These are phyloP conservation scores for Myiotriccus ornatus DNA, from an alignment of 2,797 vertebrate genomes.

Conservation along the genomic window DNA sequence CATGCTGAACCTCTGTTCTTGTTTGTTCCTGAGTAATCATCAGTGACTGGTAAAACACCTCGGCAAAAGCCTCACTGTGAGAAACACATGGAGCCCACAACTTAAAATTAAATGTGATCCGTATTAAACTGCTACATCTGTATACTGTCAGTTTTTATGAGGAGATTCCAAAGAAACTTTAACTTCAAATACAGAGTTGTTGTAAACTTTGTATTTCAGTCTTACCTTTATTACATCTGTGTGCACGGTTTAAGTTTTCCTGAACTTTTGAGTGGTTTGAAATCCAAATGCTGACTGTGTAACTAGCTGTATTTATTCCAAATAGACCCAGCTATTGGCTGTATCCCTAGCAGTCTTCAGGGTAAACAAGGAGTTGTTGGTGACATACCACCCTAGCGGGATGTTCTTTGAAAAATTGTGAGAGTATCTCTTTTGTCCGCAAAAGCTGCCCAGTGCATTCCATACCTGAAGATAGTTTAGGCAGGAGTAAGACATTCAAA, in stretches of 20 bases:
- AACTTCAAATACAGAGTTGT: background rate
- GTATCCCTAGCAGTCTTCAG: background rate
- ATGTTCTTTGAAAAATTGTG: background rate
- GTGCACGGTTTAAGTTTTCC: background rate
- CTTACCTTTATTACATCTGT: background rate
- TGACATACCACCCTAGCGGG: background rate
- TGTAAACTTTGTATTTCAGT: background rate
- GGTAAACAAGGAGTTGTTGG: background rate
- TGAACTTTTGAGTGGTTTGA: background rate
- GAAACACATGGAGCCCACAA: background rate
- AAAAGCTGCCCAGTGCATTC: background rate
- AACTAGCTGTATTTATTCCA: background rate
- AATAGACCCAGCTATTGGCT: background rate
- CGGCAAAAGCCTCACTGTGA: background rate
- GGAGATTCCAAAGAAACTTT: background rate
- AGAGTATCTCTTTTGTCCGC: background rate
- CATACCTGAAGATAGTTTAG: background rate
- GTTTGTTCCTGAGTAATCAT: background rate
- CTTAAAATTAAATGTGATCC: background rate
- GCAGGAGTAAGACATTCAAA: background rate
- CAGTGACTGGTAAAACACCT: background rate
- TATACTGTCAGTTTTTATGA: background rate
- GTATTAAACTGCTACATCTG: background rate
- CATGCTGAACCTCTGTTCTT: background rate
- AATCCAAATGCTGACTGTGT: background rate